Conservation (phyloP, 2,797 vertebrate genomes). For the Poecilia gillii region DNA sequence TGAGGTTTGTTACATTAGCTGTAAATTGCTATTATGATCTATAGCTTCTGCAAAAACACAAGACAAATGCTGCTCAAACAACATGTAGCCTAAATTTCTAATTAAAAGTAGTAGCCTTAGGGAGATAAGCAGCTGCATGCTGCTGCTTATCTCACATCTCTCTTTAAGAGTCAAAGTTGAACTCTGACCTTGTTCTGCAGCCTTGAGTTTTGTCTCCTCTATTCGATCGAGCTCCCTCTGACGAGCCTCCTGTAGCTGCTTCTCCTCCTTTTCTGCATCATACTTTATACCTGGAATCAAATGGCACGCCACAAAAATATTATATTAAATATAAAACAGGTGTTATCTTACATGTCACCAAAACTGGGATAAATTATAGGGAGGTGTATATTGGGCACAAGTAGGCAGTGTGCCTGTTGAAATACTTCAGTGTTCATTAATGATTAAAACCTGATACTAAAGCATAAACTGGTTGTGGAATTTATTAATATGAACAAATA, state of each 20-base stretch:
- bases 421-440: not conserved
- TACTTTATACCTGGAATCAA: slow-evolving; percentile 90
- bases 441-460: not conserved
- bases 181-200: slow-evolving; percentile 88
- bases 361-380: slow-evolving; percentile 33
- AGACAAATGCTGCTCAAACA: not conserved
- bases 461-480: not conserved
- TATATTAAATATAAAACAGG: not conserved
- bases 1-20: not conserved
- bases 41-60: not conserved
- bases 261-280: slow-evolving; percentile 94
- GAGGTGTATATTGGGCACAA: not conserved
- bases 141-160: not conserved
- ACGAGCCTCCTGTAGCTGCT: slow-evolving; percentile 90
- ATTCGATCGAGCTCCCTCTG: slow-evolving; percentile 94
- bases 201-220: slow-evolving; percentile 95
- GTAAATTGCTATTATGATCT: not conserved
- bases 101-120: not conserved
- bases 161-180: slow-evolving; percentile 12
- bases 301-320: not conserved
- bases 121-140: not conserved
- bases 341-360: not conserved
- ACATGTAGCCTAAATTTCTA: not conserved
- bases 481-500: not conserved
- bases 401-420: not conserved